phyloP scores from a whole-genome alignment of 2,797 vertebrate genomes.

The Manis javanica region DNA sequence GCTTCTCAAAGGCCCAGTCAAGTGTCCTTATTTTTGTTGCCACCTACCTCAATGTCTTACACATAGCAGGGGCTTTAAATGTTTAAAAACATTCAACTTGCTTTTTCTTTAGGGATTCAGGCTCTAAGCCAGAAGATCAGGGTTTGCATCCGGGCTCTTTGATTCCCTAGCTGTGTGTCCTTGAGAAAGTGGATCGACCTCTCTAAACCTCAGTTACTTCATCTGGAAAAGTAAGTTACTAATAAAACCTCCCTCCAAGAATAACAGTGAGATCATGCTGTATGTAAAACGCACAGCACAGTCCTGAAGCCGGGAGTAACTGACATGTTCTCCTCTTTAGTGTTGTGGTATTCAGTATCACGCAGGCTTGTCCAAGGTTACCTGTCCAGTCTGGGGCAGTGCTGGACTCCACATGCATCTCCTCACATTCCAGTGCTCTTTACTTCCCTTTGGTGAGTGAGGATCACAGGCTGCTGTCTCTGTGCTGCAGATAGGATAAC shows the following conservation, averaged over 20 bases:
- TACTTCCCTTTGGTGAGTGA: not conserved
- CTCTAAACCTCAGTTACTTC: conserved; percentile 3
- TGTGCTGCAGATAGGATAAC: not conserved
- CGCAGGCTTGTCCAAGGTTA: not conserved
- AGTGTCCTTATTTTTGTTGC: not conserved
- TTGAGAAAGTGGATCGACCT: not conserved
- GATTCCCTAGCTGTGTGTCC: conserved; percentile 30
- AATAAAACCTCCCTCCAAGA: not conserved
- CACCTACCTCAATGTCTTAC: not conserved
- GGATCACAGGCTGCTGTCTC: not conserved
- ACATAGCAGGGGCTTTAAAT: not conserved
- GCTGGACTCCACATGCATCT: no score
- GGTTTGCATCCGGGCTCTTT: not conserved
- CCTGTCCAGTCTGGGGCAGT: not conserved
- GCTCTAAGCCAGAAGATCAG: not conserved
- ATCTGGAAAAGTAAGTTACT: not conserved
- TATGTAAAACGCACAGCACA: no score
- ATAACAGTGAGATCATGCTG: not conserved
- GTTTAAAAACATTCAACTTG: not conserved
- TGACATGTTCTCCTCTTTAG: no score
- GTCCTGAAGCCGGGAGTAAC: not conserved
- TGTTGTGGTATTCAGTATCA: no score
- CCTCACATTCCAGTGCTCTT: not conserved
- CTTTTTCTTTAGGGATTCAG: not conserved
- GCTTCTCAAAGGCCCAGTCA: not conserved